Evolutionary conservation across 1,140 invertebrate species (phyloP).

Genomic region (Temnothorax curvispinosus): DNA sequence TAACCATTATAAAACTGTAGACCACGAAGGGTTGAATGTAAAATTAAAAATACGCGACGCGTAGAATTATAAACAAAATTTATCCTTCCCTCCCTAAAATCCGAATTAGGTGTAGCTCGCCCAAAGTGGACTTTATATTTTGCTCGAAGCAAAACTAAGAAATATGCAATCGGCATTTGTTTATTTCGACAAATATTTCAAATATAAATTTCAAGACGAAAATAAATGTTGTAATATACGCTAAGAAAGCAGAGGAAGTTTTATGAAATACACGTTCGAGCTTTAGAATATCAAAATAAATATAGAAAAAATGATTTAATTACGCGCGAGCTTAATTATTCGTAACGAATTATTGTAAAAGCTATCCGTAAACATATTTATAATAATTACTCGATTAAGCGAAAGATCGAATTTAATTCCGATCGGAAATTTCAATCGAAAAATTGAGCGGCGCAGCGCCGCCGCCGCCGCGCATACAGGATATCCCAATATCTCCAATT

Average conservation of each 20-base stretch:
- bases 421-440: slow-evolving; percentile 49
- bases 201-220: not conserved
- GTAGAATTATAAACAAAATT: not conserved
- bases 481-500: slow-evolving; percentile 32
- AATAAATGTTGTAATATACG: not conserved
- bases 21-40: too few relatives aligned
- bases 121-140: not conserved
- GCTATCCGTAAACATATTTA: slow-evolving; percentile 6
- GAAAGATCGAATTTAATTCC: slow-evolving; percentile 6
- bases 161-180: not conserved
- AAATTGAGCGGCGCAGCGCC: slow-evolving; percentile 12
- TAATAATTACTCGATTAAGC: slow-evolving; percentile 18
- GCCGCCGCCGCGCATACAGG: not conserved
- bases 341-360: not conserved
- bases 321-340: not conserved
- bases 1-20: too few relatives aligned
- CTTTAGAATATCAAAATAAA: not conserved
- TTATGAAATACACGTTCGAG: not conserved
- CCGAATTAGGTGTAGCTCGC: not conserved
- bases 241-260: too few relatives aligned
- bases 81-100: not conserved
- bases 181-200: not conserved
- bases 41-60: not conserved
- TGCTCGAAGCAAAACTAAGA: not conserved
- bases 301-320: not conserved